phyloP scores from a whole-genome alignment of 2,888 invertebrate species.

The Vesta saturnalis region DNA sequence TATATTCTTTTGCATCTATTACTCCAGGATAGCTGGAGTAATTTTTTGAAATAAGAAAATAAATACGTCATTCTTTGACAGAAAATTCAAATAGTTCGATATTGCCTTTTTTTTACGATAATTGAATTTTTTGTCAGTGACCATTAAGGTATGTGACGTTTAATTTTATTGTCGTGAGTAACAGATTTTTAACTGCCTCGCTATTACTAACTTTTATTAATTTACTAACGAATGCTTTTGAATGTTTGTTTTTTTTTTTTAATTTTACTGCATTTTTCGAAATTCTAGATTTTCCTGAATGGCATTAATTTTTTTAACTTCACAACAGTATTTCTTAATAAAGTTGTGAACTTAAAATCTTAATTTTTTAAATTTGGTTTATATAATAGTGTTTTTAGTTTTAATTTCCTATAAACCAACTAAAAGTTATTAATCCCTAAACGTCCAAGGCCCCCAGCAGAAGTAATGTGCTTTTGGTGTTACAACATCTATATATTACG shows the following conservation, averaged over 20 bases:
- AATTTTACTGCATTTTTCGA: neutral
- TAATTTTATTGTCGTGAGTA: constrained; percentile 2
- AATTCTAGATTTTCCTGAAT: neutral
- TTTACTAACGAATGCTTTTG: constrained; percentile 18
- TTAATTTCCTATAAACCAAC: constrained; percentile 51
- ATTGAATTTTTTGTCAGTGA: constrained; percentile 32
- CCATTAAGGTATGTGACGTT: constrained; percentile 33
- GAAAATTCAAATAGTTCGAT: constrained; percentile 28
- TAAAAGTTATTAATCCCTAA: constrained; percentile 34
- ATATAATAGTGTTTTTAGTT: neutral
- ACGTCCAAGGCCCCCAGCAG: constrained; percentile 50
- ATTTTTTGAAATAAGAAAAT: constrained; percentile 8
- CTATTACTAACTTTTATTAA: constrained; percentile 4
- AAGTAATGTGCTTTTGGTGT: constrained; percentile 52
- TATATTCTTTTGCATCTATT: constrained; percentile 28
- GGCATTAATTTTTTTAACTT: neutral
- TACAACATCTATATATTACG: neutral
- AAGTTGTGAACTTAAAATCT: neutral
- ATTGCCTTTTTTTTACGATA: neutral
- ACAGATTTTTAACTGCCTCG: neutral
- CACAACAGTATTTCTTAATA: neutral
- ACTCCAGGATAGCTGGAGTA: constrained; percentile 32
- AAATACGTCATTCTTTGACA: constrained; percentile 25
- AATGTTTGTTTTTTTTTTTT: constrained; percentile 22
- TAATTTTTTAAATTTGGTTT: neutral